phyloP scores from a whole-genome alignment of 2,888 invertebrate species.

The Xanthia icteritia region DNA sequence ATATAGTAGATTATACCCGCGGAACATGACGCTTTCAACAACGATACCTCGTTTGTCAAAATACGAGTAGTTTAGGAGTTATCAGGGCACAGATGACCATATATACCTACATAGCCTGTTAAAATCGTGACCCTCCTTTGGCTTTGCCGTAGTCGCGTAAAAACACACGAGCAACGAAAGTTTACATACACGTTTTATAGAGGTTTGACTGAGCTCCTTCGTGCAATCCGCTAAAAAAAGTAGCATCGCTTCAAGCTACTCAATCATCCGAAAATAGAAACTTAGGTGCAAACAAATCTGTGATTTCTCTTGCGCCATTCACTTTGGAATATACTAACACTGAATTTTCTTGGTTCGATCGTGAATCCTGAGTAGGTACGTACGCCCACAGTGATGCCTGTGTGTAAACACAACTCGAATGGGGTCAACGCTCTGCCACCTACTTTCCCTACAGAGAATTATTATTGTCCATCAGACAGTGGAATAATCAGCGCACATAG shows the following conservation, averaged over 20 bases:
- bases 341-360: conserved; percentile 64
- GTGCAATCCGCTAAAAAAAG: conserved; percentile 65
- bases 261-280: conserved; percentile 75
- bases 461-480: conserved; percentile 68
- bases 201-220: conserved; percentile 57
- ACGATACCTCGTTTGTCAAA: neutral
- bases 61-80: neutral
- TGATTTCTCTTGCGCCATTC: conserved; percentile 71
- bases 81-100: neutral
- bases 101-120: neutral
- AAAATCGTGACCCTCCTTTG: neutral
- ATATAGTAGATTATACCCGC: too few relatives aligned
- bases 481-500: conserved; percentile 64
- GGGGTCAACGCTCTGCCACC: conserved; percentile 81
- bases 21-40: neutral
- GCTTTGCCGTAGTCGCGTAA: neutral
- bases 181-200: conserved; percentile 60
- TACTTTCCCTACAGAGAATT: conserved; percentile 79
- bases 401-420: conserved; percentile 67
- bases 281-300: conserved; percentile 69
- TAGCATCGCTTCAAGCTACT: conserved; percentile 66
- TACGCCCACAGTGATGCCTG: conserved; percentile 64
- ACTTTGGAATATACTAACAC: conserved; percentile 65
- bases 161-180: conserved; percentile 43
- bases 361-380: conserved; percentile 59